Evolutionary conservation across 2,113 vertebrate genomes (phyloP).

Genomic region (Platichthys flesus): DNA sequence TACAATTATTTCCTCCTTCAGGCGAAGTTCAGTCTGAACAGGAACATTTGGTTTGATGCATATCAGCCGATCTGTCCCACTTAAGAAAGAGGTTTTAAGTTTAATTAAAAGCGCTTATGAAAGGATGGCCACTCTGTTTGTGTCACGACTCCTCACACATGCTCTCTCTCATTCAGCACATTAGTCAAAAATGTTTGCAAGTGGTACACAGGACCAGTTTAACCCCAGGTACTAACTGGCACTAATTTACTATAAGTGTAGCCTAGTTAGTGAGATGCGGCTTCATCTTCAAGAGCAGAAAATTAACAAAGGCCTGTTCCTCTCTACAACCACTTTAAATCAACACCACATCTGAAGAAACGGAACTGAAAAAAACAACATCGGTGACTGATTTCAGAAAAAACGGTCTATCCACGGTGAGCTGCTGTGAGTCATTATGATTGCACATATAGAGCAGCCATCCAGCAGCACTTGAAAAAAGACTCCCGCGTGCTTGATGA

Average conservation of each 20-base stretch:
- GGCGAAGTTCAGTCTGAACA: conserved; percentile 10
- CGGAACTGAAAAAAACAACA: background rate
- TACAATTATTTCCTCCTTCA: background rate
- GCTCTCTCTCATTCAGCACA: background rate
- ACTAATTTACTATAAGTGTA: conserved; percentile 11
- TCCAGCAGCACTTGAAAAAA: conserved; percentile 64
- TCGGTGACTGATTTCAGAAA: conserved; percentile 24
- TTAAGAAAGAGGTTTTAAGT: background rate
- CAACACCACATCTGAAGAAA: background rate
- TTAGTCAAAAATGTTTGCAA: background rate
- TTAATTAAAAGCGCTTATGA: conserved; percentile 18
- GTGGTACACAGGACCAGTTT: background rate
- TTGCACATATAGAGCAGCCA: conserved; percentile 64
- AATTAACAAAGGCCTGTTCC: conserved; percentile 4
- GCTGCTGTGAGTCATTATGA: conserved; percentile 63
- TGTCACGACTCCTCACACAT: background rate
- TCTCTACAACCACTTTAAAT: background rate
- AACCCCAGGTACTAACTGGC: conserved; percentile 12
- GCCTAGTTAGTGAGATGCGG: conserved; percentile 9
- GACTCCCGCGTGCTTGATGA: conserved; percentile 61
- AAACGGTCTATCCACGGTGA: conserved; percentile 28
- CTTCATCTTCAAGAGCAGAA: conserved; percentile 8
- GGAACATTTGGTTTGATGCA: conserved; percentile 9
- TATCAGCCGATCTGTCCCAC: conserved; percentile 17
- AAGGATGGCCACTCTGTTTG: background rate